Conservation (phyloP, 2,797 vertebrate species). For the Acrossocheilus fasciatus region DNA sequence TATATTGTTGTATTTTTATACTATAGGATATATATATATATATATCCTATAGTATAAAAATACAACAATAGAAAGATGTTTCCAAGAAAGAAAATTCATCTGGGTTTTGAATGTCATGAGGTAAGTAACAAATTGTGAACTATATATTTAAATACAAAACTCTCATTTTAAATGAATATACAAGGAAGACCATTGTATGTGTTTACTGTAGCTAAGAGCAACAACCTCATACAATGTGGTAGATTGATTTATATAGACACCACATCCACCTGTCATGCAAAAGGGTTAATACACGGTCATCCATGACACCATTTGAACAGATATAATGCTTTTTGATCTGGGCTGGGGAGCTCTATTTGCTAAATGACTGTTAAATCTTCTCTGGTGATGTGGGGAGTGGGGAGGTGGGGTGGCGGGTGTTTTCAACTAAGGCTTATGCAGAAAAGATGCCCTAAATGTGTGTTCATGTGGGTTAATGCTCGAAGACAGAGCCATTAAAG, state of each 20-base stretch:
- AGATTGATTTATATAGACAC: neutral
- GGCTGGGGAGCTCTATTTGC: slow-evolving; percentile 30
- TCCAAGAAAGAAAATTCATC: neutral
- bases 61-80: neutral
- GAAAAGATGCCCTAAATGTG: slow-evolving; percentile 76
- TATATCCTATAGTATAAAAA: no score
- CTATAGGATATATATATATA: no score
- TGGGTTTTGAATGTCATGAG: neutral
- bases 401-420: slow-evolving; percentile 21
- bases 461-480: slow-evolving; percentile 82
- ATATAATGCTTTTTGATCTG: slow-evolving; percentile 37
- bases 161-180: neutral
- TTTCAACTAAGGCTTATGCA: slow-evolving; percentile 43
- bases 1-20: no score
- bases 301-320: slow-evolving; percentile 25
- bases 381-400: slow-evolving; percentile 41
- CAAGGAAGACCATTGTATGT: neutral
- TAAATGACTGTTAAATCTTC: slow-evolving; percentile 51
- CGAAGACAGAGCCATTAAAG: slow-evolving; percentile 80
- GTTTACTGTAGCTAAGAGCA: neutral
- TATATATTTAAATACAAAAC: neutral
- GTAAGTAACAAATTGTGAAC: neutral
- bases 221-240: neutral
- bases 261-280: neutral
- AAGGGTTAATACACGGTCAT: slow-evolving; percentile 10